Base-by-base conservation (phyloP, 2,888 invertebrate genomes). In the Scaeva pyrastri region DNA sequence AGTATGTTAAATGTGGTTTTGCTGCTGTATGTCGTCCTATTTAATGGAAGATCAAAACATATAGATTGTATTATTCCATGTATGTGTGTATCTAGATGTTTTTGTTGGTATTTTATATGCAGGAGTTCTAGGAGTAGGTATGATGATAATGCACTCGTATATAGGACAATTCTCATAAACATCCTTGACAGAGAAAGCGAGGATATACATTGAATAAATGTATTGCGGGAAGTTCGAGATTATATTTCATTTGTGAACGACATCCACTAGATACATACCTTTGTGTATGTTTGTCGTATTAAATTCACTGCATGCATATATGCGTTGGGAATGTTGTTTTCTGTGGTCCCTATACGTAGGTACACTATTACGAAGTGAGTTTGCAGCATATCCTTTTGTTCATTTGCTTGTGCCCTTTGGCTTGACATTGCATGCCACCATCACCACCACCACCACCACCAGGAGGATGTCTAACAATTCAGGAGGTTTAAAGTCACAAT, bases 181-280 rank as follows among this genome's bases (percentile, higher is more conserved):
- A 81, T 85, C 76, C 81, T 81, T 76, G 71, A 76, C 82, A 74
- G 72, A 31, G 75, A 11, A 70, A 48, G 64, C 48, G 66, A 78
- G 73, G 71, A 62, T 62, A 62, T 62, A 70, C 82, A 78, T 86
- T 82, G 86, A 74, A 82, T 82, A 74, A 81, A 86, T 81, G 82
- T 78, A 78, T 82, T 86, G 82, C 86, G 77, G 86, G 86, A 82
- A 86, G 82, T 86, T 70, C 82, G 50, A 78, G 82, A 74, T 82
- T 86, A 86, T 86, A 86, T 86, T 82, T 86, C 82, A 86, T 86
- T 60, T 82, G 86, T 74, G 82, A 86, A 86, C 82, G 86, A 82
- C 86, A 62, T 12, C 16, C 0, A n/a, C 12, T 19, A 19, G 19
- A 50, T 39, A 39, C 11, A 43, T 12, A 12, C n/a, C n/a, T 31